Evolutionary conservation across 53 echinoderm and acorn worm genomes (phyloP).

Genomic region (Astropecten irregularis): DNA sequence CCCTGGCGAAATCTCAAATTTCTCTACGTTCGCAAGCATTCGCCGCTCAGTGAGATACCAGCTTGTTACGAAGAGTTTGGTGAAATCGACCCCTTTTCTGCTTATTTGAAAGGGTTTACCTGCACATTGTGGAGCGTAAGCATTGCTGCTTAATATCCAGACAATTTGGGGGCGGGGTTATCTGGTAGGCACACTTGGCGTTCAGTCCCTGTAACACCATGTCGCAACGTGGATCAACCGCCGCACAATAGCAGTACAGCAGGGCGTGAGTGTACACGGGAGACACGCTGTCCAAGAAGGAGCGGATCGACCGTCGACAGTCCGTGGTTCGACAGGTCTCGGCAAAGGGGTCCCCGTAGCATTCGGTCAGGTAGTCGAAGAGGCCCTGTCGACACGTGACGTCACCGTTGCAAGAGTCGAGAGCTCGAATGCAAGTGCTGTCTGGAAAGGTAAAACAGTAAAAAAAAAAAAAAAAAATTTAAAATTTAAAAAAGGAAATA

Average conservation of each 20-base stretch:
- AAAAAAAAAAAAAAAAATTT: neutral
- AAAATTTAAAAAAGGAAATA: neutral
- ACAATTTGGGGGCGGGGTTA: constrained; percentile 32
- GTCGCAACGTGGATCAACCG: constrained; percentile 27
- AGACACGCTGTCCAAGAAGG: constrained; percentile 57
- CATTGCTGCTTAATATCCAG: constrained; percentile 52
- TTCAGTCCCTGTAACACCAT: constrained; percentile 49
- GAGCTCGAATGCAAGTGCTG: constrained; percentile 63
- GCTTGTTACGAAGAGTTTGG: too few relatives aligned
- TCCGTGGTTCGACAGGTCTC: constrained; percentile 28
- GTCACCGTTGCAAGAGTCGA: constrained; percentile 51
- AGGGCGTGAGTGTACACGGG: constrained; percentile 64
- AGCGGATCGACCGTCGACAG: constrained; percentile 45
- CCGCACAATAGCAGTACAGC: constrained; percentile 64
- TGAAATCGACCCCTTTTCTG: too few relatives aligned
- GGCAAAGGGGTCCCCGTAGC: constrained; percentile 16
- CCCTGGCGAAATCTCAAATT: too few relatives aligned
- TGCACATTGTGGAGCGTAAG: constrained; percentile 41
- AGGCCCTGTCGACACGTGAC: constrained; percentile 45
- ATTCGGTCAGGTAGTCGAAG: constrained; percentile 38
- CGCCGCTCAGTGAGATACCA: too few relatives aligned
- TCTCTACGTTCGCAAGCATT: too few relatives aligned
- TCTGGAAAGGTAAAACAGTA: constrained; percentile 6
- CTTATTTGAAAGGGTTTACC: too few relatives aligned
- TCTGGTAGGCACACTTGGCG: constrained; percentile 56